Conservation (phyloP, 2,113 vertebrate genomes). For the Pollachius pollachius region DNA sequence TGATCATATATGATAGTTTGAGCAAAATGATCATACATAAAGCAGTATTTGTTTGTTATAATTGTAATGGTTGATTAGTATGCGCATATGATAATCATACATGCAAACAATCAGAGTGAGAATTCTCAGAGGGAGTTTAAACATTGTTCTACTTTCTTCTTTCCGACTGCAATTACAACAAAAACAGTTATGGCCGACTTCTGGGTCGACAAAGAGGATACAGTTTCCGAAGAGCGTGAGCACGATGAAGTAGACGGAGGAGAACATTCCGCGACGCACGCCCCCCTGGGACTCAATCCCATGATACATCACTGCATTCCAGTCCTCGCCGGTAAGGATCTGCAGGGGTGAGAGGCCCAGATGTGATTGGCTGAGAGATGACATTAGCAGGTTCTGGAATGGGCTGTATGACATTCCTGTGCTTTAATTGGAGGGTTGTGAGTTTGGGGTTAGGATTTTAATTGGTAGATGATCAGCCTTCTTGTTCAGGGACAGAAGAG, state of each 20-base stretch:
- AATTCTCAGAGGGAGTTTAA: too few relatives aligned
- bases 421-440: too few relatives aligned
- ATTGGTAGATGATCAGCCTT: conserved; percentile 49
- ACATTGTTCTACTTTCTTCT: neutral
- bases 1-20: too few relatives aligned
- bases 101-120: too few relatives aligned
- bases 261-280: conserved; percentile 91
- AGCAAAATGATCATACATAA: too few relatives aligned
- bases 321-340: conserved; percentile 97
- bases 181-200: too few relatives aligned
- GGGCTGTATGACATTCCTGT: too few relatives aligned
- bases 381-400: too few relatives aligned
- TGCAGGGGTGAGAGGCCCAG: conserved; percentile 43
- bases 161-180: neutral
- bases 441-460: conserved; percentile 18
- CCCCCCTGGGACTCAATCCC: conserved; percentile 95
- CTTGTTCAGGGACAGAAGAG: conserved; percentile 31
- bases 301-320: conserved; percentile 98
- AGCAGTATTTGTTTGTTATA: too few relatives aligned
- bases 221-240: conserved; percentile 97
- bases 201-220: conserved; percentile 78
- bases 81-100: too few relatives aligned
- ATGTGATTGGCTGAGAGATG: too few relatives aligned
- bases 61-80: too few relatives aligned
- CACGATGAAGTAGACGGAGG: conserved; percentile 95